Conservation (phyloP, 2,113 vertebrate species). For the Caranx ignobilis region DNA sequence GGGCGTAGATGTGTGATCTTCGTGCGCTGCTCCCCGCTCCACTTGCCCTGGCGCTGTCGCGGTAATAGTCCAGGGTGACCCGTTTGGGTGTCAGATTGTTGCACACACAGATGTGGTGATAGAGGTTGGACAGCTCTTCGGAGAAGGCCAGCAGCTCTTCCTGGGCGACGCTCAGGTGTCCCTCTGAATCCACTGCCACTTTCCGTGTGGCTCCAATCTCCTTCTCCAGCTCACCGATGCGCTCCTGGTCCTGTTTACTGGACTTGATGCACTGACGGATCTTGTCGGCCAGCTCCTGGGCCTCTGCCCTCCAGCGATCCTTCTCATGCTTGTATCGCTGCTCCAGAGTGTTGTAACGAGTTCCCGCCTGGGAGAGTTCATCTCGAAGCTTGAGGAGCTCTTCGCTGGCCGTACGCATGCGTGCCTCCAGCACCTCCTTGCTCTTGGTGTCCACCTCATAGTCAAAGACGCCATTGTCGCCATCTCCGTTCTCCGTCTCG, state of each 20-base stretch:
- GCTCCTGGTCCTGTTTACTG: conserved; percentile 85
- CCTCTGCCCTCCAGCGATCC: conserved; percentile 82
- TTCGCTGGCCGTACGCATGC: conserved; percentile 78
- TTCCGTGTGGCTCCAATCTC: conserved; percentile 85
- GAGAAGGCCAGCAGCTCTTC: conserved; percentile 88
- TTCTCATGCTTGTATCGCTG: conserved; percentile 83
- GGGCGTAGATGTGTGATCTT: conserved; percentile 60
- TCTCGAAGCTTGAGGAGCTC: conserved; percentile 82
- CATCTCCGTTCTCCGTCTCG: conserved; percentile 48
- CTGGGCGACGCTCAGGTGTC: conserved; percentile 85
- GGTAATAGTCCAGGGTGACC: conserved; percentile 88
- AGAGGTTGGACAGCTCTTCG: conserved; percentile 89
- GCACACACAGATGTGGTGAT: conserved; percentile 88
- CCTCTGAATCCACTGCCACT: conserved; percentile 85
- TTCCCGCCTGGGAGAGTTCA: conserved; percentile 82
- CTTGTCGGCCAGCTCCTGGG: conserved; percentile 84
- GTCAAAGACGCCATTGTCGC: conserved; percentile 57
- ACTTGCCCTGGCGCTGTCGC: conserved; percentile 74
- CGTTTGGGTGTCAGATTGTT: conserved; percentile 88
- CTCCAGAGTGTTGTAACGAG: conserved; percentile 80
- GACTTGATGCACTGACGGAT: conserved; percentile 84
- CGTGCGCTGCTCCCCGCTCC: conserved; percentile 46
- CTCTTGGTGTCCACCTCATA: conserved; percentile 83
- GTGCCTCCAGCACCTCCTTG: conserved; percentile 81
- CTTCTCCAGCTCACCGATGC: conserved; percentile 84